Base-by-base conservation (phyloP, 2,888 invertebrate genomes). In the Apomyelois bistriatella region DNA sequence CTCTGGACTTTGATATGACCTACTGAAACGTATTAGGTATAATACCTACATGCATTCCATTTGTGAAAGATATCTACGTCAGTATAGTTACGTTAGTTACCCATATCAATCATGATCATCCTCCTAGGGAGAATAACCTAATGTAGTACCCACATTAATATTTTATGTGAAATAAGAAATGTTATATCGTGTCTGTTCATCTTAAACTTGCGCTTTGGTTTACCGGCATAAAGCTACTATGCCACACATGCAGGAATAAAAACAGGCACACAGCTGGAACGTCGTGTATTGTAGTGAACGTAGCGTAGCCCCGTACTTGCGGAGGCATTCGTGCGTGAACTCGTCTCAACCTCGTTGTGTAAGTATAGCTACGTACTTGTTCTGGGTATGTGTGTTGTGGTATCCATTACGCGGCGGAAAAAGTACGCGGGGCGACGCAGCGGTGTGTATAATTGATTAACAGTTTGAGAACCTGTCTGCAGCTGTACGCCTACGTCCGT, bases 391-490 rank as follows among this genome's bases (percentile, higher is more conserved):
- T 78, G 76, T 74, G 72, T 72, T 72, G 77, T 70, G 78, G 81
- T 83, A 82, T 88, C 82, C 83, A 89, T 88, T 87, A 88, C 88
- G 76, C 68, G 68, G 70, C 72, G 82, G 81, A 85, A 86, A 77
- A 85, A 84, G 81, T 74, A 46, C 46, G 79, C 75, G 74, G 49
- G 9, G 40, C 74, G 65, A 78, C 68, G 74, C 85, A 81, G 73
- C 82, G 74, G 81, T 67, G 79, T 82, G 84, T 81, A 79, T 89
- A 88, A 89, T 89, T 87, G 85, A 88, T 87, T 84, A 83, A 78
- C 81, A 81, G 84, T 83, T 82, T 75, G 79, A 82, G 78, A 80
- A 74, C 74, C 77, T 70, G 79, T 72, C 72, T 70, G 68, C 73
- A 66, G 68, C 70, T 70, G 74, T 64, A 58, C 22, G 64, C 60